Conservation (phyloP, 2,113 vertebrate genomes). For the Otus sunia region DNA sequence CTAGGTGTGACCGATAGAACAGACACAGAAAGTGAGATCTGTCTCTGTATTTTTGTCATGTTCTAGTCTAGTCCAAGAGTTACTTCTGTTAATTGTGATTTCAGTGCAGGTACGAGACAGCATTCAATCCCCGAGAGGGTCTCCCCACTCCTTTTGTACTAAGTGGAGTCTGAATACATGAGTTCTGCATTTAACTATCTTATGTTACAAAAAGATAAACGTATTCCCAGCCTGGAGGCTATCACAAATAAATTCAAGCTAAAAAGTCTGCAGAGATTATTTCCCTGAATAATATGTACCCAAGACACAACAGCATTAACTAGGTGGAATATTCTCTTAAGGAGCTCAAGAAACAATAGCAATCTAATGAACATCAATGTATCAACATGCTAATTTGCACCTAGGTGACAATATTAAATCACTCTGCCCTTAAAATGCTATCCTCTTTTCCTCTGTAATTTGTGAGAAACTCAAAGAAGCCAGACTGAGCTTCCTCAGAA, state of each 20-base stretch:
- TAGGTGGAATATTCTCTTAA: not conserved
- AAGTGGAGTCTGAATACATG: not conserved
- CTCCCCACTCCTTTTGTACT: not conserved
- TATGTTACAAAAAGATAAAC: not conserved
- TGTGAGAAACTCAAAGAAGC: not conserved
- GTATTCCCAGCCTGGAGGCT: not conserved
- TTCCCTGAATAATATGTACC: not conserved
- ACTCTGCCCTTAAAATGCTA: not conserved
- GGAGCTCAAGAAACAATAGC: not conserved
- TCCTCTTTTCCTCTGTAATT: not conserved
- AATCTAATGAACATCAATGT: not conserved
- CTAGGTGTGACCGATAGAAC: not conserved
- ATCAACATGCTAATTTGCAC: not conserved
- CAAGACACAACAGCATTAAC: not conserved
- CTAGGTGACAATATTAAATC: not conserved
- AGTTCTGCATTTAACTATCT: not conserved
- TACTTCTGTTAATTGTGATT: not conserved
- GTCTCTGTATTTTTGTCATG: not conserved
- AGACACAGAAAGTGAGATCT: not conserved
- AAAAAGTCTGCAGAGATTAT: not conserved
- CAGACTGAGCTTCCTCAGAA: not conserved
- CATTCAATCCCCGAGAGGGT: not conserved
- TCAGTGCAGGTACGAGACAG: not conserved
- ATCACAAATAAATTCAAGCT: not conserved
- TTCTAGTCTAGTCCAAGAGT: not conserved